Base-by-base conservation (phyloP, 2,888 invertebrate genomes). In the Eristalinus aeneus region DNA sequence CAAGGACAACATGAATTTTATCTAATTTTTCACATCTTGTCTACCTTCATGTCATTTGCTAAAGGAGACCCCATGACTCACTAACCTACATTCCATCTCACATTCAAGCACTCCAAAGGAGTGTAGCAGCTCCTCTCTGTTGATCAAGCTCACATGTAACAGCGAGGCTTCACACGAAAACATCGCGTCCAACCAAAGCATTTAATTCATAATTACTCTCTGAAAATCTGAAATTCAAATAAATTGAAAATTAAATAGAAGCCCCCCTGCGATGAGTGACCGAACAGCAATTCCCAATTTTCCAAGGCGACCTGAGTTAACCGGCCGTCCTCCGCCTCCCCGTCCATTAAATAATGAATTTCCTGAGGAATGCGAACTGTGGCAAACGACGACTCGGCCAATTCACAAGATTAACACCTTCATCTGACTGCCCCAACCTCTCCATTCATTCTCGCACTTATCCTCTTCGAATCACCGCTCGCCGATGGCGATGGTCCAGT, bases 341-440 rank as follows among this genome's bases (percentile, higher is more conserved):
- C 27, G 69, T 72, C 81, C 81, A 86, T 86, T 82, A 81, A 81
- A 86, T 86, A 86, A 86, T 86, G 81, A 86, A 78, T 86, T 81
- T 82, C 81, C 81, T 61, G 68, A 81, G 86, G 86, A 86, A 86
- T 86, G 81, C 22, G 54, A 82, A 69, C 74, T 81, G 86, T 71
- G 81, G 86, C 65, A 74, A 86, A 81, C 77, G 81, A 86, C 77
- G 71, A 56, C 74, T 81, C 71, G 69, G 73, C 86, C 77, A 82
- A 86, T 80, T 80, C 74, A 63, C 69, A 27, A 80, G 77, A 82
- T 86, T 86, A 86, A 86, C 86, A 86, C 86, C 86, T 86, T 81
- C 81, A 86, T 81, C 74, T 31, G 12, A 81, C 67, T 73, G 63
- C 58, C 72, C 58, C 71, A 58, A n/a, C 65, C 71, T 39, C 60